phyloP scores from a whole-genome alignment of 2,113 vertebrate species.

The Equus quagga region DNA sequence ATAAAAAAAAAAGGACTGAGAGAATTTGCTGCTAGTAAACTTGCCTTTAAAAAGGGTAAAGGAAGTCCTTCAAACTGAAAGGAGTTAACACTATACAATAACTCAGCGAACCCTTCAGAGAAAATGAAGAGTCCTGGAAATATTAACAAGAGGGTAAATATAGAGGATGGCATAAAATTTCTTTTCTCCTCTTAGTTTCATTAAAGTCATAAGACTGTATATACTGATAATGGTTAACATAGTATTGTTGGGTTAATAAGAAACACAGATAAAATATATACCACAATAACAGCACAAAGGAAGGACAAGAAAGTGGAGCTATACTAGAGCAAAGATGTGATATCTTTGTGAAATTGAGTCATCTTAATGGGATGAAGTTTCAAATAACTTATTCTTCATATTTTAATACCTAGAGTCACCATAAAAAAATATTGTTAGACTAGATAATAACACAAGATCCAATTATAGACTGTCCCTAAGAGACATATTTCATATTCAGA shows the following conservation, averaged over 20 bases:
- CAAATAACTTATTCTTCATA: neutral
- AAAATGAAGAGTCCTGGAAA: neutral
- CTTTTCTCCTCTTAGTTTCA: neutral
- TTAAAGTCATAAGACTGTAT: neutral
- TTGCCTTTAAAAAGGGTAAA: neutral
- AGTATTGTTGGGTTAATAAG: neutral
- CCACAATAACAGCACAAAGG: neutral
- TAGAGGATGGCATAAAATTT: neutral
- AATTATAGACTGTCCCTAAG: neutral
- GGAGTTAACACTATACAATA: neutral
- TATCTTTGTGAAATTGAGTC: neutral
- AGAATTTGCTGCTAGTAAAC: neutral
- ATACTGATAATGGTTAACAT: neutral
- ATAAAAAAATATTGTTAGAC: neutral
- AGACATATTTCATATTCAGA: neutral
- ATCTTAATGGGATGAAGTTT: neutral
- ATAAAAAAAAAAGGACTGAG: no score
- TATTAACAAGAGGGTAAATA: neutral
- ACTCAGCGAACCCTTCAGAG: neutral
- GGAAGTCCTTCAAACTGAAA: neutral
- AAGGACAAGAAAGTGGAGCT: neutral
- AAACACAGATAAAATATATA: neutral
- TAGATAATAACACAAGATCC: neutral
- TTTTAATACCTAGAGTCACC: neutral
- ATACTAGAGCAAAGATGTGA: neutral